Evolutionary conservation across 1,140 invertebrate species (phyloP).

Genomic region (Linepithema humile): DNA sequence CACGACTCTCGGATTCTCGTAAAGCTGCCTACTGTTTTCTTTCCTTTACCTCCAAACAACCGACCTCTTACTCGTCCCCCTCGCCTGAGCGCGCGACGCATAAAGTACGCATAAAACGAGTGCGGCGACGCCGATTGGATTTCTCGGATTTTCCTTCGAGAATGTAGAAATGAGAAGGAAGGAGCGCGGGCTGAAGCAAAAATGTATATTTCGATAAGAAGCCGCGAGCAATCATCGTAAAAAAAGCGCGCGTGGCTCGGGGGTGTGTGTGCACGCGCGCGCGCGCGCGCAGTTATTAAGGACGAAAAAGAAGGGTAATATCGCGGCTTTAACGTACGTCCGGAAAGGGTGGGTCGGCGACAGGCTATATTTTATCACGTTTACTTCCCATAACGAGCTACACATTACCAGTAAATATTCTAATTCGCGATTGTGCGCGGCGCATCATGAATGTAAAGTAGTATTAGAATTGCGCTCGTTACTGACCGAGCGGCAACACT

Average conservation of each 20-base stretch:
- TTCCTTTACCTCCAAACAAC: constrained; percentile 46
- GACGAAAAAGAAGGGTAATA: neutral
- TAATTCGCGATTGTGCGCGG: neutral
- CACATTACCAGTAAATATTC: constrained; percentile 20
- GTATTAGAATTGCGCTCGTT: neutral
- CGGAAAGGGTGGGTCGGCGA: neutral
- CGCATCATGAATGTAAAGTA: constrained; percentile 20
- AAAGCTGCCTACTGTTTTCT: constrained; percentile 73
- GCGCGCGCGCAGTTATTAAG: constrained; percentile 23
- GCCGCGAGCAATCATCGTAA: constrained; percentile 43
- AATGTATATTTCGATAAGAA: constrained; percentile 49
- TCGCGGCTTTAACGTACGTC: neutral
- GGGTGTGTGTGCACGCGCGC: neutral
- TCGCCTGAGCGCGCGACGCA: constrained; percentile 12
- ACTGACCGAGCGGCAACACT: neutral
- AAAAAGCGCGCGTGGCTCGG: constrained; percentile 10
- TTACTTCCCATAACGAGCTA: constrained; percentile 17
- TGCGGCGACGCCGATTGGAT: constrained; percentile 64
- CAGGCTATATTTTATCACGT: constrained; percentile 11
- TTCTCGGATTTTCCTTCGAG: constrained; percentile 66
- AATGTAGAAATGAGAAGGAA: constrained; percentile 49
- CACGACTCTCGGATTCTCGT: constrained; percentile 70
- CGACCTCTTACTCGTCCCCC: constrained; percentile 41
- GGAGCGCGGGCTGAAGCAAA: neutral
- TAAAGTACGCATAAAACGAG: constrained; percentile 59